Evolutionary conservation across 2,888 invertebrate species (phyloP), one percentile per base, ranked within the genome.

Genomic region (Eristalis tenax): DNA sequence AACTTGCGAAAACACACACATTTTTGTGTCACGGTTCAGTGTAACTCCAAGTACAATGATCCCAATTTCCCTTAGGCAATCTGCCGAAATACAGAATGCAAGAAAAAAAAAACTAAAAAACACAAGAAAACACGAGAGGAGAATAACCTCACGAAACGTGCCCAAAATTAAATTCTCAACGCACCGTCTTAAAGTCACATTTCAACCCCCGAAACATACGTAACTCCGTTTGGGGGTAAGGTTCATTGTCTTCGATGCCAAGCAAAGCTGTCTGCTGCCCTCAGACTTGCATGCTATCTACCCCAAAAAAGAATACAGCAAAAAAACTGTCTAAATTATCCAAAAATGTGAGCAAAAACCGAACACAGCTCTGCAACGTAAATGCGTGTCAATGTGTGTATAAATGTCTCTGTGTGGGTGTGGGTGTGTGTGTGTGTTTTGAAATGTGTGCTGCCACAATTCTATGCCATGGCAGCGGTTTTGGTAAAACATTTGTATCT

Each of bases 1-100:
- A 81, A 75, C 81, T 75, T 56, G 38, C 75, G 76, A 50, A 50
- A 26, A 50, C n/a, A 50, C 50, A 50, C 50, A 50, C 50, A 50
- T 50, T 50, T 71, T 71, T 78, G 43, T 80, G 83, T 83, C 76
- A 87, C 68, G 83, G 70, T 75, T 69, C 79, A 87, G 43, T 32
- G 64, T 71, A 68, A 77, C 69, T 56, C 50, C 68, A 59, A 83
- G 80, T 80, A 22, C 87, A 83, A 87, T 87, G 87, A 83, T 78
- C 87, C 68, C 79, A 40, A 40, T 70, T 70, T 74, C 59, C 77
- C 73, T 77, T 13, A 64, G 69, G 73, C 65, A 74, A 28, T 26
- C 73, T 79, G 68, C 50, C 71, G 61, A 74, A 50, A 75, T 26
- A 59, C 59, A 23, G 26, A 59, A 65, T 26, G 35, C 22, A 66